Conservation (phyloP, 2,888 invertebrate species). For the Dioctria linearis region DNA sequence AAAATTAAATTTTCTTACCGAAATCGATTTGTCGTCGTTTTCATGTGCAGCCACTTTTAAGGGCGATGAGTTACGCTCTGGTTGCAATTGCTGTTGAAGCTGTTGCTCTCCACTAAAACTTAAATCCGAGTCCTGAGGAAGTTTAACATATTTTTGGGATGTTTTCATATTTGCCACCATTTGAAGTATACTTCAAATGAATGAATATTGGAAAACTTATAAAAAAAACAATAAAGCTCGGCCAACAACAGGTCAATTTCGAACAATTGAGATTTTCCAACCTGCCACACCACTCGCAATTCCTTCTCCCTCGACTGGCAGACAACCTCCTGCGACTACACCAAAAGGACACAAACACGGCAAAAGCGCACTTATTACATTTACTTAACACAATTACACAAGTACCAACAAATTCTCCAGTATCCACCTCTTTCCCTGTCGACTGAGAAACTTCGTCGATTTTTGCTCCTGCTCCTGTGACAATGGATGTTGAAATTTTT, state of each 20-base stretch:
- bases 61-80: conserved; percentile 10
- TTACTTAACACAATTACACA: conserved; percentile 37
- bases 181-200: conserved; percentile 18
- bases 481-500: neutral
- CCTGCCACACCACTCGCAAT: neutral
- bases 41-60: conserved; percentile 34
- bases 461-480: conserved; percentile 11
- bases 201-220: neutral
- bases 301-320: neutral
- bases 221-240: neutral
- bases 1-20: conserved; percentile 49
- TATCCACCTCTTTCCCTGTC: conserved; percentile 18
- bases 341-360: conserved; percentile 2
- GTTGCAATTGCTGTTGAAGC: conserved; percentile 25
- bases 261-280: neutral
- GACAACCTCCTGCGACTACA: neutral
- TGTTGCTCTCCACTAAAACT: conserved; percentile 63
- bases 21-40: conserved; percentile 46
- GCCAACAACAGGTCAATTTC: neutral
- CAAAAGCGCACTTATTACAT: conserved; percentile 28
- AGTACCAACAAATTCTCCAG: neutral
- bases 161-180: conserved; percentile 53
- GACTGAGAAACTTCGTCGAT: conserved; percentile 11
- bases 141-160: conserved; percentile 68
- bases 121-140: conserved; percentile 70